These are phyloP conservation scores for Coelinius sp. DNA, from an alignment of 2,888 invertebrate genomes.

Conservation along the genomic window DNA sequence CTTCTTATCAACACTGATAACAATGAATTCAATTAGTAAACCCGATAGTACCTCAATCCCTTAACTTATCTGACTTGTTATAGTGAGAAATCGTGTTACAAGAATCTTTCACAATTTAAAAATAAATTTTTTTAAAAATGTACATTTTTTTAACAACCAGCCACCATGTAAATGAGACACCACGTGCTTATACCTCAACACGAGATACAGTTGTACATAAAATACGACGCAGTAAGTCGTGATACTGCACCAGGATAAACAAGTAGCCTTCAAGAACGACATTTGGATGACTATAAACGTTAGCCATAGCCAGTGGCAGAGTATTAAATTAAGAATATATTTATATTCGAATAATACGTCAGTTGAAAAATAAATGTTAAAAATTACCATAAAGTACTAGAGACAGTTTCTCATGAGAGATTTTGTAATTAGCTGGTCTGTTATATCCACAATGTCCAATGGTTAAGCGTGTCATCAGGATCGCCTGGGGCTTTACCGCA, in stretches of 20 bases:
- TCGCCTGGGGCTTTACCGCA: constrained; percentile 25
- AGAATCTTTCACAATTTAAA: constrained; percentile 21
- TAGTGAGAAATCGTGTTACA: constrained; percentile 17
- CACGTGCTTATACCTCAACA: constrained; percentile 24
- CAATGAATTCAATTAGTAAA: constrained; percentile 22
- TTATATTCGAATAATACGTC: not conserved
- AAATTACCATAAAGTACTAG: not conserved
- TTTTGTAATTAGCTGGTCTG: not conserved
- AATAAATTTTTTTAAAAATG: constrained; percentile 16
- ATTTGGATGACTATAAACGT: constrained; percentile 33
- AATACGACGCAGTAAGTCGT: constrained; percentile 33
- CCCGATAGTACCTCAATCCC: not conserved
- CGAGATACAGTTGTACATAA: constrained; percentile 28
- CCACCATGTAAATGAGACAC: constrained; percentile 33
- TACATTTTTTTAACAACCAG: not conserved
- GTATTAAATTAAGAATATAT: constrained; percentile 24
- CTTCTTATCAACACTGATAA: not conserved
- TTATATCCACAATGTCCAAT: constrained; percentile 19
- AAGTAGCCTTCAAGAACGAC: constrained; percentile 27
- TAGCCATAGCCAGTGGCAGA: constrained; percentile 14
- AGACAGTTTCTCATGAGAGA: constrained; percentile 23
- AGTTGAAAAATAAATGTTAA: constrained; percentile 3
- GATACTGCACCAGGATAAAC: constrained; percentile 29
- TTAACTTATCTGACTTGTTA: not conserved
- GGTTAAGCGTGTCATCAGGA: constrained; percentile 37